Conservation (phyloP, 2,113 vertebrate genomes). For the Strigops habroptila region DNA sequence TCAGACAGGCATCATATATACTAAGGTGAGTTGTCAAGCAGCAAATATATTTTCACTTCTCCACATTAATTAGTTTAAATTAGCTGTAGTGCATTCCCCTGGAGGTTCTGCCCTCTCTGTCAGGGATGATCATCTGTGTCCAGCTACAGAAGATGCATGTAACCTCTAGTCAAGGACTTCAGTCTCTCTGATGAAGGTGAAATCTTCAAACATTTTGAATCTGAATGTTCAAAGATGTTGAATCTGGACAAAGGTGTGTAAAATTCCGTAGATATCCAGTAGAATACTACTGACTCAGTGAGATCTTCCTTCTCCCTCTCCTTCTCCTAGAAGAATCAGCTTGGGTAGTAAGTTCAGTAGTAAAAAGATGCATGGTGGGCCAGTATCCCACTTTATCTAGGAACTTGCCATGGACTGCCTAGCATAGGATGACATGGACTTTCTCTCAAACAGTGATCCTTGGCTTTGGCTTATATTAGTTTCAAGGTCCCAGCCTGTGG, state of each 20-base stretch:
- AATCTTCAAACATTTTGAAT: neutral
- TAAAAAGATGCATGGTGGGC: neutral
- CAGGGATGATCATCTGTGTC: neutral
- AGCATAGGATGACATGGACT: neutral
- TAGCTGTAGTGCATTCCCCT: neutral
- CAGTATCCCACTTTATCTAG: neutral
- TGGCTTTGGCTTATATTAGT: constrained; percentile 32
- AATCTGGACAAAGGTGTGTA: neutral
- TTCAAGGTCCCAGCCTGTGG: constrained; percentile 46
- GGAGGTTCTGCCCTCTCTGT: neutral
- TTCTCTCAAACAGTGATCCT: constrained; percentile 23
- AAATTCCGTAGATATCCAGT: neutral
- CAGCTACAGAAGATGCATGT: neutral
- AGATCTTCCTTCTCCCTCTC: neutral
- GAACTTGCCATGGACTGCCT: neutral
- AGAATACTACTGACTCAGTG: neutral
- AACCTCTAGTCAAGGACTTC: neutral
- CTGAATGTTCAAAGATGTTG: neutral
- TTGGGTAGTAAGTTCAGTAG: neutral
- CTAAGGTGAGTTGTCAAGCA: neutral
- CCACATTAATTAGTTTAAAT: neutral
- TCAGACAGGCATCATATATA: neutral
- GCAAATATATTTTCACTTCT: neutral
- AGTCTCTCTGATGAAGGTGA: neutral
- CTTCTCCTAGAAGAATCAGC: neutral